phyloP scores from a whole-genome alignment of 2,113 vertebrate species.

The Heterotis niloticus region DNA sequence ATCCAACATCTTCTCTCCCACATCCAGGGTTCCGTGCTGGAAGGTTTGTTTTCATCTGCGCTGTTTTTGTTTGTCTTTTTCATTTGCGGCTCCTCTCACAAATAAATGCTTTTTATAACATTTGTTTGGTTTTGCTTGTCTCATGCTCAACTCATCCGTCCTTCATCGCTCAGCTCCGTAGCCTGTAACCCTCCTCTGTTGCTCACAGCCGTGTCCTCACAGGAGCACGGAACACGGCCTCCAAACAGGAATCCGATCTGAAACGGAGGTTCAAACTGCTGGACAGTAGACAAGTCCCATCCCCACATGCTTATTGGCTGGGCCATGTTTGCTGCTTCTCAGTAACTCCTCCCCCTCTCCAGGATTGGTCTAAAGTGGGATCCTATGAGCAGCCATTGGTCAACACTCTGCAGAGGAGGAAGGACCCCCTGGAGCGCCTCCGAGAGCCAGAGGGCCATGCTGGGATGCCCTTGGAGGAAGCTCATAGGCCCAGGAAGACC shows the following conservation, averaged over 20 bases:
- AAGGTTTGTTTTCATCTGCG: slow-evolving; percentile 74
- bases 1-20: slow-evolving; percentile 71
- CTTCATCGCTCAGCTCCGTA: slow-evolving; percentile 45
- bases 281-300: slow-evolving; percentile 18
- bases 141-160: slow-evolving; percentile 48
- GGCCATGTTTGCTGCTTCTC: slow-evolving; percentile 3
- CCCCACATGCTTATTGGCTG: neutral
- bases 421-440: slow-evolving; percentile 78
- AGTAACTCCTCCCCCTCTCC: slow-evolving; percentile 49
- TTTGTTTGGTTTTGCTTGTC: slow-evolving; percentile 43
- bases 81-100: slow-evolving; percentile 15
- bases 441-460: slow-evolving; percentile 73
- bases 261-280: slow-evolving; percentile 25
- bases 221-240: neutral
- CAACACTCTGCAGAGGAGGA: slow-evolving; percentile 75
- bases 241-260: neutral
- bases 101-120: slow-evolving; percentile 25
- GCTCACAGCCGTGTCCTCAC: neutral
- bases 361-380: slow-evolving; percentile 88
- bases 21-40: slow-evolving; percentile 75
- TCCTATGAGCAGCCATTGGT: slow-evolving; percentile 75
- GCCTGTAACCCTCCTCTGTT: slow-evolving; percentile 30
- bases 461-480: slow-evolving; percentile 64
- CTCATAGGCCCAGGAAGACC: slow-evolving; percentile 68
- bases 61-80: slow-evolving; percentile 10